phyloP scores from a whole-genome alignment of 2,797 vertebrate genomes.

The Varecia variegata region DNA sequence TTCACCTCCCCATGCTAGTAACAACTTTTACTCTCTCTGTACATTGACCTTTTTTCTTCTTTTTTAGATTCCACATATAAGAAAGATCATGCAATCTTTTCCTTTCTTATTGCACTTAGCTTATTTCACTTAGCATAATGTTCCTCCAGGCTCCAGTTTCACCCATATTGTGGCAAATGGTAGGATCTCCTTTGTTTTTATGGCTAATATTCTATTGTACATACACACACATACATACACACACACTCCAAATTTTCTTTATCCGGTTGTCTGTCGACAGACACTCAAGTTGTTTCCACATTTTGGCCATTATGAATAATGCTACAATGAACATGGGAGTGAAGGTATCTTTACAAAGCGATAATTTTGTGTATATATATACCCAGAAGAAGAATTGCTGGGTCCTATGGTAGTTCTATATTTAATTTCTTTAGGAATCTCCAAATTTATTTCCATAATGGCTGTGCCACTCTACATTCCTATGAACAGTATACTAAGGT shows the following conservation, averaged over 20 bases:
- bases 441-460: neutral
- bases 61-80: neutral
- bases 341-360: neutral
- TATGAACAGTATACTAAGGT: neutral
- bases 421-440: neutral
- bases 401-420: neutral
- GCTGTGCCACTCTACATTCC: neutral
- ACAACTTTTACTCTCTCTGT: neutral
- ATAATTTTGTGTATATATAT: neutral
- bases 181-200: neutral
- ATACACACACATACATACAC: too few species aligned
- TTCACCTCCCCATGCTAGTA: neutral
- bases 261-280: neutral
- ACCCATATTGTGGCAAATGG: neutral
- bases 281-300: neutral
- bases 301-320: neutral
- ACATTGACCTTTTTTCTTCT: neutral
- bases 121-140: neutral
- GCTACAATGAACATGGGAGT: neutral
- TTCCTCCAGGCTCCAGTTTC: neutral
- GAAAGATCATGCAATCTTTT: neutral
- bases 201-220: neutral
- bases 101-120: neutral
- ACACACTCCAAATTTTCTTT: neutral
- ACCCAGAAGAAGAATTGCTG: neutral